These are phyloP conservation scores for Acrossocheilus fasciatus DNA, from an alignment of 2,797 vertebrate species.

Conservation along the genomic window DNA sequence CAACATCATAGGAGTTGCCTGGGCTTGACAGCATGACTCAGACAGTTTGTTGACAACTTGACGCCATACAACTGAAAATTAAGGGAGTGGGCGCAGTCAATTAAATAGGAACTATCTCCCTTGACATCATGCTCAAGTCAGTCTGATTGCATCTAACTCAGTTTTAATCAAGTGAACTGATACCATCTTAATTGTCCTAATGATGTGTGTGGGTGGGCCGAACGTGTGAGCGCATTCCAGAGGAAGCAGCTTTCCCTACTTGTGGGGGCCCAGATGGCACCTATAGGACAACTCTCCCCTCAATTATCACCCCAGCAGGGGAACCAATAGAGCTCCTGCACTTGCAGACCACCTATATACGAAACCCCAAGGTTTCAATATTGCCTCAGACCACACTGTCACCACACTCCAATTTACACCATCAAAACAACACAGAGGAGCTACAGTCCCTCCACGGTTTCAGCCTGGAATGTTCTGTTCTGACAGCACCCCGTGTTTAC, in stretches of 20 bases:
- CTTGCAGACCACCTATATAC: constrained; percentile 45
- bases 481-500: constrained; percentile 53
- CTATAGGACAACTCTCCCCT: constrained; percentile 34
- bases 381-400: constrained; percentile 19
- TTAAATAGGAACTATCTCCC: not conserved
- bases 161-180: constrained; percentile 13
- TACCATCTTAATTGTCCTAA: not conserved
- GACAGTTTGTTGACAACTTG: constrained; percentile 7
- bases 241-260: constrained; percentile 30
- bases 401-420: constrained; percentile 37
- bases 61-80: not conserved
- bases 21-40: constrained; percentile 14
- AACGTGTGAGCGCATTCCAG: constrained; percentile 31
- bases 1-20: constrained; percentile 20
- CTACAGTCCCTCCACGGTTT: constrained; percentile 54
- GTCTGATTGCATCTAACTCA: not conserved
- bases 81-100: not conserved
- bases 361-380: constrained; percentile 29
- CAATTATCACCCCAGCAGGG: constrained; percentile 56
- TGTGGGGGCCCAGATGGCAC: constrained; percentile 48
- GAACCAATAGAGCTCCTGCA: constrained; percentile 11
- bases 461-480: constrained; percentile 51
- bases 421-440: constrained; percentile 33
- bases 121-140: not conserved
- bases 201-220: constrained; percentile 25